Base-by-base conservation (phyloP, 2,113 vertebrate genomes). In the Coryphaenoides rupestris region DNA sequence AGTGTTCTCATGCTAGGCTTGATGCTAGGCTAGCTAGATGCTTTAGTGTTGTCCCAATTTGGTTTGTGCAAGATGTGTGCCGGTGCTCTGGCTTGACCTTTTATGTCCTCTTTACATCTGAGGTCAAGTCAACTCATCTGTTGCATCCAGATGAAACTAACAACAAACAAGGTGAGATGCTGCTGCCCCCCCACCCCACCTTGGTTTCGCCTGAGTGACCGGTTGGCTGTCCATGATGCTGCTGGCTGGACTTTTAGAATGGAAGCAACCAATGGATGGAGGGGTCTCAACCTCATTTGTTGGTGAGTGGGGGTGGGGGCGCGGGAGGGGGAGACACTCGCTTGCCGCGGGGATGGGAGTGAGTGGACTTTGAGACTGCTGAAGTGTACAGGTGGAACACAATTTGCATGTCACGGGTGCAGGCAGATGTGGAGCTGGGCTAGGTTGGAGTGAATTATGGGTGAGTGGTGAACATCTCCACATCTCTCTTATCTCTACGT, bases 371-470 rank as follows among this genome's bases (percentile, higher is more conserved):
- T 78, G 84, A 60, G 62, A 75, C 73, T 79, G 74, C 75, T 60
- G 54, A 62, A 64, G 70, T n/a, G 70, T 73, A 74, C 63, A 68
- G 63, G 75, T 76, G 71, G 73, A 69, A 81, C 76, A 81, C 79
- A 80, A n/a, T 83, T 82, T 83, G 81, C 85, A 77, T 84, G 82
- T 87, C 82, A 80, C 79, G 67, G 70, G 75, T 68, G 74, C 75
- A 70, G 73, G 83, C 33, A 40, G 24, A 26, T 26, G 75, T 75
- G 77, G 75, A 77, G 24, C 75, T 69, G 55, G 70, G 71, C 13
- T 40, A 40, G 33, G 33, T 40, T 40, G 13, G 4, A 2, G 33
- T 40, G 9, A 40, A 40, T 33, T 33, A 33, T 33, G 28, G 28
- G 28, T 33, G 5, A 33, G 10, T n/a, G 28, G 28, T 33, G 5